phyloP scores from a whole-genome alignment of 2,888 invertebrate species.

The Drosophila suboccidentalis region DNA sequence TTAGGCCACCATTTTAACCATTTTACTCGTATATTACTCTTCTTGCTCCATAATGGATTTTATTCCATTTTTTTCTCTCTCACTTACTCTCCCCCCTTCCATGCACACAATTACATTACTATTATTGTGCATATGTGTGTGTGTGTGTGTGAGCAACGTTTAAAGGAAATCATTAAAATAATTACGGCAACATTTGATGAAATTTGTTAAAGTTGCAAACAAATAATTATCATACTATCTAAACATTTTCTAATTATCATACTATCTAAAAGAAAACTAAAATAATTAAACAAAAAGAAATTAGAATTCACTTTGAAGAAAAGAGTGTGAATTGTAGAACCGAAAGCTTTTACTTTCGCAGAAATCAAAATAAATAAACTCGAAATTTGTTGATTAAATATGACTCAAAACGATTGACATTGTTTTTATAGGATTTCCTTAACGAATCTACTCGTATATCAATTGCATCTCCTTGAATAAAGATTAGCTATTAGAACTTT shows the following conservation, averaged over 20 bases:
- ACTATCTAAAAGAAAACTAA: conserved; percentile 41
- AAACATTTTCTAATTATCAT: conserved; percentile 53
- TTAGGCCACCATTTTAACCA: conserved; percentile 86
- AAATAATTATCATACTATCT: conserved; percentile 58
- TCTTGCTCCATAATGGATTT: conserved; percentile 77
- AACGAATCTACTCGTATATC: background rate
- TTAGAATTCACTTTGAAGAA: conserved; percentile 40
- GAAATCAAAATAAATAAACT: background rate
- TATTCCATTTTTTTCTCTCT: conserved; percentile 69
- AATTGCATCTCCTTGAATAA: background rate
- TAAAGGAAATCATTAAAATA: conserved; percentile 85
- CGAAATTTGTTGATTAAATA: background rate
- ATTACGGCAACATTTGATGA: conserved; percentile 80
- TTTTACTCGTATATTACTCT: conserved; percentile 73
- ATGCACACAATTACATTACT: conserved; percentile 72
- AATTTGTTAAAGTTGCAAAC: conserved; percentile 69
- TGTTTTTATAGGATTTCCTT: too few relatives aligned
- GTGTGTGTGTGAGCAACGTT: conserved; percentile 58
- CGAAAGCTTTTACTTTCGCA: conserved; percentile 4
- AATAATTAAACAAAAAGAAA: conserved; percentile 10
- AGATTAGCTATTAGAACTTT: background rate
- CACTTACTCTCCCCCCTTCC: background rate
- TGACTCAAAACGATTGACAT: too few relatives aligned
- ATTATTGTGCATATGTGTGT: conserved; percentile 36
- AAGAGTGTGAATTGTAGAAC: conserved; percentile 21